Conservation (phyloP, 1,140 invertebrate genomes). For the Cylas formicarius region DNA sequence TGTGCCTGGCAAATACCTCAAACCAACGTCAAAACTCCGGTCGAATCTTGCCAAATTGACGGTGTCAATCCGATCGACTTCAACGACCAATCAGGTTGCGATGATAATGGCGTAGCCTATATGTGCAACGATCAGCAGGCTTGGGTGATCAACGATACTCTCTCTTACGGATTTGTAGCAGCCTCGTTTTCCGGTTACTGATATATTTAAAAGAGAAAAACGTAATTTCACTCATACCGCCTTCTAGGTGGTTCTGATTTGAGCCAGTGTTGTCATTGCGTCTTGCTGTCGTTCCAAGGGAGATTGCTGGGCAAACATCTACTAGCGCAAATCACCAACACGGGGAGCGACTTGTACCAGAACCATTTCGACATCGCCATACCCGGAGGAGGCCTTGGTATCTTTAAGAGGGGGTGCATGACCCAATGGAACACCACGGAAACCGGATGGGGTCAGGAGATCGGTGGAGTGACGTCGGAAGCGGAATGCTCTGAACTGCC, state of each 20-base stretch:
- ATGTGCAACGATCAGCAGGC: slow-evolving; percentile 8
- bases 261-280: slow-evolving; percentile 7
- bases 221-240: background rate
- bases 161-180: slow-evolving; percentile 4
- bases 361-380: slow-evolving; percentile 19
- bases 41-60: slow-evolving; percentile 4
- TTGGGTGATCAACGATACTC: slow-evolving; percentile 3
- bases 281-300: slow-evolving; percentile 5
- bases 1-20: slow-evolving; percentile 13
- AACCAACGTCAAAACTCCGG: no score
- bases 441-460: slow-evolving; percentile 7
- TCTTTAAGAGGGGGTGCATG: slow-evolving; percentile 3
- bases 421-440: slow-evolving; percentile 9
- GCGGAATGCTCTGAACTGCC: slow-evolving; percentile 11
- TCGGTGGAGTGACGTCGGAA: slow-evolving; percentile 3
- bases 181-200: slow-evolving; percentile 6
- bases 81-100: slow-evolving; percentile 12
- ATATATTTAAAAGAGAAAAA: background rate
- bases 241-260: slow-evolving; percentile 6
- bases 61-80: slow-evolving; percentile 1
- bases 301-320: slow-evolving; percentile 3
- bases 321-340: slow-evolving; percentile 8
- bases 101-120: slow-evolving; percentile 3
- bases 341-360: background rate
- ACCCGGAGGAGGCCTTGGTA: slow-evolving; percentile 10